Evolutionary conservation across 2,797 vertebrate species (phyloP).

Genomic region (Falco concolor): DNA sequence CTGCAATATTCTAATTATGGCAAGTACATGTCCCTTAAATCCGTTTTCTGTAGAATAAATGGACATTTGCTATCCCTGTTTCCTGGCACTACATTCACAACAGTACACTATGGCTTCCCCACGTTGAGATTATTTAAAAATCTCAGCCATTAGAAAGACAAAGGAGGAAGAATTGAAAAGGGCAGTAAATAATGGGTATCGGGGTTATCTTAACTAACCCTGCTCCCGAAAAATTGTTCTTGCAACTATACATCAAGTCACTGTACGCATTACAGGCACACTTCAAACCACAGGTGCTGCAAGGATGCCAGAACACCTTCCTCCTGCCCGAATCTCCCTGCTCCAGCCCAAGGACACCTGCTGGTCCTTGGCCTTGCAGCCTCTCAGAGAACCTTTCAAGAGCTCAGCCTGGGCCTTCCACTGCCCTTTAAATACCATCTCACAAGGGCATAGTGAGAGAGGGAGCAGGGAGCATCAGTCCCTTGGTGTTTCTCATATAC

Average conservation of each 20-base stretch:
- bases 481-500: neutral
- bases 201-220: neutral
- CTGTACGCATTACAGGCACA: accelerated
- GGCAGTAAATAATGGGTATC: neutral
- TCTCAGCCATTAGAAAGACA: neutral
- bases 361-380: neutral
- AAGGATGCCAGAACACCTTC: neutral
- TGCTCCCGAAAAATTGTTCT: neutral
- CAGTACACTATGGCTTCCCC: accelerated
- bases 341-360: neutral
- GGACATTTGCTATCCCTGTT: neutral
- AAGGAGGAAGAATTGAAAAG: neutral
- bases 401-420: neutral
- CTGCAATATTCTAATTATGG: constrained; percentile 5
- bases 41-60: neutral
- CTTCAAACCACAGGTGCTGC: neutral
- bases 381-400: accelerated
- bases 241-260: neutral
- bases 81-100: neutral
- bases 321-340: neutral
- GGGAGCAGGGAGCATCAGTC: neutral
- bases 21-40: neutral
- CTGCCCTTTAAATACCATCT: neutral
- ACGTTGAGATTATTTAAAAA: neutral
- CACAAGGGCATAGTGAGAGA: neutral